Percentiles rank a stretch among this genome's conserved stretches.
These are phyloP conservation scores for Periparus ater DNA, from an alignment of 2,797 vertebrate genomes.

Conservation along the genomic window DNA sequence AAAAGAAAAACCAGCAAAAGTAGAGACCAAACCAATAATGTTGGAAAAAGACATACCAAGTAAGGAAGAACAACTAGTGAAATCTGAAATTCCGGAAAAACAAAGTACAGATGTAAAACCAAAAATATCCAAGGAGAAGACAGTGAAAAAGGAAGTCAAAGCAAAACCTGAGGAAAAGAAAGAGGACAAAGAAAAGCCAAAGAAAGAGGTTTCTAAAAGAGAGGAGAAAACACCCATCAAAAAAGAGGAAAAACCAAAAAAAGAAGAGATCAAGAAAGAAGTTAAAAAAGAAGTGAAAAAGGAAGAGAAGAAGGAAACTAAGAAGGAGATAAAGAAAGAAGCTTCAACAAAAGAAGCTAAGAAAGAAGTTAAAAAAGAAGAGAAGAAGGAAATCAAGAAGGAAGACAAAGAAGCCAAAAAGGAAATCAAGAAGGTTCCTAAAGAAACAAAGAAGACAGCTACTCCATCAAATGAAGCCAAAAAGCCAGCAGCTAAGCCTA, in stretches of 20 bases:
- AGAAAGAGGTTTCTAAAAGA: constrained; percentile 80
- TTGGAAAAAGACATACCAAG: constrained; percentile 80
- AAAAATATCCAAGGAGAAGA: constrained; percentile 84
- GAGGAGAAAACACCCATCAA: constrained; percentile 78
- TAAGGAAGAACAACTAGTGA: constrained; percentile 81
- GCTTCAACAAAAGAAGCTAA: constrained; percentile 70
- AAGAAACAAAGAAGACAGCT: constrained; percentile 86
- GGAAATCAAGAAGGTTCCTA: constrained; percentile 85
- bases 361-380: constrained; percentile 86
- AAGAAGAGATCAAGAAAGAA: constrained; percentile 78
- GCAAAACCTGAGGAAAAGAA: constrained; percentile 85
- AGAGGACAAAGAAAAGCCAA: constrained; percentile 84
- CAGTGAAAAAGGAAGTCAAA: constrained; percentile 86
- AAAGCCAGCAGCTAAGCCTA: constrained; percentile 85
- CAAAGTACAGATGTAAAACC: constrained; percentile 85
- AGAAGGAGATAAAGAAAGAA: constrained; percentile 87
- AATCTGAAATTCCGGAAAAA: constrained; percentile 85
- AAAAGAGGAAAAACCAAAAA: constrained; percentile 85
- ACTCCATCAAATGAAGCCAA: constrained; percentile 78
- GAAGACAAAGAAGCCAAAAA: constrained; percentile 86
- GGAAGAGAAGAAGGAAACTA: constrained; percentile 85
- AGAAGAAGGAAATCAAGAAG: constrained; percentile 89
- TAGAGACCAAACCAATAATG: constrained; percentile 72
- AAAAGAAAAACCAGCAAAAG: constrained; percentile 83
- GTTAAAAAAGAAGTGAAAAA: constrained; percentile 88